Evolutionary conservation across 2,113 vertebrate genomes (phyloP).

Genomic region (Microtus oregoni): DNA sequence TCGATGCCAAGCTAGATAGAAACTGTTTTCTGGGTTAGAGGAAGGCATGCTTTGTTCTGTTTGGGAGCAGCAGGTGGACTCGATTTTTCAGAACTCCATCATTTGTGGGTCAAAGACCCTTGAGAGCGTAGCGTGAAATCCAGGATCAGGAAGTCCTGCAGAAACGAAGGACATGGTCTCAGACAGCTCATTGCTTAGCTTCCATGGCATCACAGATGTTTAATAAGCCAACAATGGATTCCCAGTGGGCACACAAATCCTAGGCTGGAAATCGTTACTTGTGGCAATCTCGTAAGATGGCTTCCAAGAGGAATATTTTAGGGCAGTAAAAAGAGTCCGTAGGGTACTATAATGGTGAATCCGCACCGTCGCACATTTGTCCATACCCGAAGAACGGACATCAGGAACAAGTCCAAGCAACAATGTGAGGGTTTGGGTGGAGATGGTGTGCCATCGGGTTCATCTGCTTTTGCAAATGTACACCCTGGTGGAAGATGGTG

Average conservation of each 20-base stretch:
- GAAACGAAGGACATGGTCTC: not conserved
- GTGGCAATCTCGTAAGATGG: not conserved
- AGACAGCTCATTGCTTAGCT: not conserved
- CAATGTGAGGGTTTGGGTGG: not conserved
- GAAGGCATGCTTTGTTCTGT: conserved; percentile 4
- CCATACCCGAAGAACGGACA: not conserved
- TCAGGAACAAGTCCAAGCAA: not conserved
- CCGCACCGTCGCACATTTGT: not conserved
- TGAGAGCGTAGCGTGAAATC: not conserved
- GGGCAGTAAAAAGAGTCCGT: not conserved
- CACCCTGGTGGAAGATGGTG: not conserved
- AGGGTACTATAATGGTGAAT: not conserved
- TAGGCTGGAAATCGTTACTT: not conserved
- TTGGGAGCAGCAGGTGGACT: conserved; percentile 53
- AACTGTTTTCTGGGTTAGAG: conserved; percentile 56
- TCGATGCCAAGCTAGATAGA: conserved; percentile 27
- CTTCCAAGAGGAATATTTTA: not conserved
- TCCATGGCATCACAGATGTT: not conserved
- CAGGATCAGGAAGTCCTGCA: not conserved
- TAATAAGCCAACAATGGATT: not conserved
- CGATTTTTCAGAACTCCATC: conserved; percentile 15
- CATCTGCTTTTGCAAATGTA: not conserved
- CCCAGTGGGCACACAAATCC: not conserved
- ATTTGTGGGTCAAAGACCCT: conserved; percentile 27
- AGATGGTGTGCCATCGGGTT: rapidly evolving